phyloP scores from a whole-genome alignment of 2,888 invertebrate species.

The Lottia gigantea region DNA sequence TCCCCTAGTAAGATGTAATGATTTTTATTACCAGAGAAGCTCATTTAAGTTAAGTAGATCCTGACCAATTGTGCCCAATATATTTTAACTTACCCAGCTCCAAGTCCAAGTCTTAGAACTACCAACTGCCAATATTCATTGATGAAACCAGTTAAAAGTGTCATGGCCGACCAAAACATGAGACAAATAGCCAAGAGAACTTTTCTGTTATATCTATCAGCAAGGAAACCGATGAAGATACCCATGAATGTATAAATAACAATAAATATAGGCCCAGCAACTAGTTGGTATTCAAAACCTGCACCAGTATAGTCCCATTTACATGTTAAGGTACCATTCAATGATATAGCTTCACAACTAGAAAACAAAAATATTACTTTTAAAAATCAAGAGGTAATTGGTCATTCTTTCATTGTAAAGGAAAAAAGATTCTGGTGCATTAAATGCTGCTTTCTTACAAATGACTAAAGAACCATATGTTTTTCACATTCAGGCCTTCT shows the following conservation, averaged over 20 bases:
- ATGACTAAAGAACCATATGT: too few species aligned
- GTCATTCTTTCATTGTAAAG: too few species aligned
- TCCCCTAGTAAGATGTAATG: too few species aligned
- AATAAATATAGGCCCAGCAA: constrained; percentile 93
- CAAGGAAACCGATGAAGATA: constrained; percentile 82
- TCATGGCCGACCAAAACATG: constrained; percentile 83
- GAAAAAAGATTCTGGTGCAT: too few species aligned
- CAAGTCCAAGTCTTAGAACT: constrained; percentile 85
- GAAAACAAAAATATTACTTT: too few species aligned
- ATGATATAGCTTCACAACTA: constrained; percentile 34
- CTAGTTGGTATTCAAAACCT: constrained; percentile 89
- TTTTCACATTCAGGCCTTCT: too few species aligned
- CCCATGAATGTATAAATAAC: constrained; percentile 90
- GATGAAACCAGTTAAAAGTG: constrained; percentile 86
- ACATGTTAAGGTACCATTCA: constrained; percentile 78
- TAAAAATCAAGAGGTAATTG: too few species aligned
- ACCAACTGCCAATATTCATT: constrained; percentile 91
- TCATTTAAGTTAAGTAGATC: neutral
- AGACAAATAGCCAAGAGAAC: constrained; percentile 80
- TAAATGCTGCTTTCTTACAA: too few species aligned
- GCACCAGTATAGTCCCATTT: constrained; percentile 94
- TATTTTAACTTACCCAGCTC: constrained; percentile 77
- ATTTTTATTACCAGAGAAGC: too few species aligned
- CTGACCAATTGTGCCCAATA: too few species aligned
- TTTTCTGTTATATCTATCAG: constrained; percentile 70